Evolutionary conservation across 2,113 vertebrate species (phyloP), one percentile per base, ranked within the genome.

Genomic region (Saguinus midas): DNA sequence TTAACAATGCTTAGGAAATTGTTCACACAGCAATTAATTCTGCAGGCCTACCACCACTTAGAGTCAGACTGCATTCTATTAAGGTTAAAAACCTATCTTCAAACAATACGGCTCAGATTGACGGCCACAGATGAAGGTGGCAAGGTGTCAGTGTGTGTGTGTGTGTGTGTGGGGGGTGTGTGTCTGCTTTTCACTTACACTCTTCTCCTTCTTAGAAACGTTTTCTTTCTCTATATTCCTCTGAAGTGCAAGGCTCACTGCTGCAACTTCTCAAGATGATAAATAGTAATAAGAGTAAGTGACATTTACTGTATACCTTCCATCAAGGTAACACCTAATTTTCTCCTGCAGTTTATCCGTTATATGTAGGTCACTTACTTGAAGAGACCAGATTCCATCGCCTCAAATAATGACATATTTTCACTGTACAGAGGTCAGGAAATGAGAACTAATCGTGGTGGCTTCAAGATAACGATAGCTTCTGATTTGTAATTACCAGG

Each of bases 401-500:
- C 97, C 96, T 98, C 76, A 32, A 96, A 88, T 98, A 92, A 95
- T 96, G 96, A 96, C 96, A 88, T 96, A 92, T 96, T 96, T 97
- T 94, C 91, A 82, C 85, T 88, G 96, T 70, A 91, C 55, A 97
- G 97, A 97, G 96, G 98, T 96, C 95, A 92, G 89, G 90, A 98
- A 98, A 98, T 97, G 91, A 81, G 96, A 98, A 98, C 97, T 97
- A 98, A 98, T 95, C 52, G 11, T 45, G 68, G 97, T 32, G 48
- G 95, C 96, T 97, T 98, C 93, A 61, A 97, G 96, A 97, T 96
- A 98, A 98, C 97, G 97, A 97, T 18, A 98, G 97, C 95, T 97
- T 97, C 96, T 98, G 98, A 98, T 98, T 98, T 97, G 98, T 97
- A 98, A 98, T 98, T 98, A 98, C 97, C 89, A 98, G 98, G 98